A percentile compares a stretch with the other conserved stretches of the same genome.
Conservation (phyloP, 2,888 invertebrate genomes). For the Cancer borealis region DNA sequence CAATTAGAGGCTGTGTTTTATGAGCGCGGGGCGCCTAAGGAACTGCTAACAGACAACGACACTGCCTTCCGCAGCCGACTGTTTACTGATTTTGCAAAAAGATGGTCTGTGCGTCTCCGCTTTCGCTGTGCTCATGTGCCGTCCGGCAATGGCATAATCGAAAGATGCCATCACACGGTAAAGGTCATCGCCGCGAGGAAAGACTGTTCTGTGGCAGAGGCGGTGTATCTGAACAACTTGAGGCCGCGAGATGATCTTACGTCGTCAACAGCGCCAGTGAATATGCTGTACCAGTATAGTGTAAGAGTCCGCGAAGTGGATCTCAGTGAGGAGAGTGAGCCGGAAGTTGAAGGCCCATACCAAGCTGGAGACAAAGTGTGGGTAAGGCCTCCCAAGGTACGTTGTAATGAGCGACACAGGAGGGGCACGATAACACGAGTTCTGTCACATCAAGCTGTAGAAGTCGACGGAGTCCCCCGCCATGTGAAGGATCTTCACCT, state of each 20-base stretch:
- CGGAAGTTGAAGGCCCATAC: no score
- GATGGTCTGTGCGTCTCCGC: constrained; percentile 13
- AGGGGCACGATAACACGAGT: no score
- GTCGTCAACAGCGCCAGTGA: constrained; percentile 26
- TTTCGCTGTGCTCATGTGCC: constrained; percentile 58
- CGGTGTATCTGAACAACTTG: constrained; percentile 58
- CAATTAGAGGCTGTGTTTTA: not conserved
- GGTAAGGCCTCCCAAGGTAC: no score
- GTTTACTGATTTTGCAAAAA: constrained; percentile 49
- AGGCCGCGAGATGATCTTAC: constrained; percentile 51
- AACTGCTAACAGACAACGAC: no score
- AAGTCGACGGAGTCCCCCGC: no score
- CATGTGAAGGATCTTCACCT: no score
- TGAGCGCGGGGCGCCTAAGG: not conserved
- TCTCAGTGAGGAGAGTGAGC: no score
- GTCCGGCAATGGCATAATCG: constrained; percentile 60
- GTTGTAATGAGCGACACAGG: no score
- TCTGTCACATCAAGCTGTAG: no score
- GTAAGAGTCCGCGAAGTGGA: no score
- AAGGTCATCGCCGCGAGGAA: constrained; percentile 63
- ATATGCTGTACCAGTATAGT: not conserved
- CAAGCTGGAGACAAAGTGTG: no score
- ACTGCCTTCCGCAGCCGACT: not conserved
- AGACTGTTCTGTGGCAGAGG: constrained; percentile 37
- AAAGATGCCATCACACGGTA: constrained; percentile 60